Percentiles rank a stretch among this genome's conserved stretches.
Conservation (phyloP, 2,797 vertebrate species). For the Diplodus puntazzo region DNA sequence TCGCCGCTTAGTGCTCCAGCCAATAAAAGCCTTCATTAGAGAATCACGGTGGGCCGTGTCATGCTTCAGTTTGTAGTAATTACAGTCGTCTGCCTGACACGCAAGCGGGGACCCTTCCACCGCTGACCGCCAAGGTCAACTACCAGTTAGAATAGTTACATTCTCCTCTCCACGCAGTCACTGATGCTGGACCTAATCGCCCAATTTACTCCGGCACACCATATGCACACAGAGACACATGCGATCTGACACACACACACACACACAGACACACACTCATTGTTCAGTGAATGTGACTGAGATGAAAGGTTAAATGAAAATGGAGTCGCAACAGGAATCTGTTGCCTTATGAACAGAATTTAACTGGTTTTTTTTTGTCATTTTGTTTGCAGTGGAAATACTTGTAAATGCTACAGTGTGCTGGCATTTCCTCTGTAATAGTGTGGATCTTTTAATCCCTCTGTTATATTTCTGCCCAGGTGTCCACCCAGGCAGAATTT, state of each 20-base stretch:
- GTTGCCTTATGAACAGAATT: constrained; percentile 30
- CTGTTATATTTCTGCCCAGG: constrained; percentile 41
- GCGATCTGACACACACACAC: constrained; percentile 23
- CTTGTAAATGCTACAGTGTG: constrained; percentile 31
- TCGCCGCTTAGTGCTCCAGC: constrained; percentile 85
- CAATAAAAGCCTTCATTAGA: constrained; percentile 96
- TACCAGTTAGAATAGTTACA: constrained; percentile 93
- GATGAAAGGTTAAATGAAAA: constrained; percentile 93
- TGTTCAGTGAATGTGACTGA: constrained; percentile 90
- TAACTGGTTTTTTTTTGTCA: constrained; percentile 22
- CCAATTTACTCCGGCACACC: constrained; percentile 88
- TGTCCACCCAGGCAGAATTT: constrained; percentile 72
- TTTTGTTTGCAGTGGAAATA: constrained; percentile 16
- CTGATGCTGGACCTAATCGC: constrained; percentile 93
- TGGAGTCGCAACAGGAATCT: constrained; percentile 89
- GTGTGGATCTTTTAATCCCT: constrained; percentile 2
- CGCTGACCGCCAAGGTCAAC: constrained; percentile 95
- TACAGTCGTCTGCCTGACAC: constrained; percentile 88
- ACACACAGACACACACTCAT: constrained; percentile 19
- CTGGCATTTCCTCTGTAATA: constrained; percentile 35
- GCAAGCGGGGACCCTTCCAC: constrained; percentile 89
- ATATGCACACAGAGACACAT: constrained; percentile 78
- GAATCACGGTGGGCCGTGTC: constrained; percentile 91
- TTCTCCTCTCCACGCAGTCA: constrained; percentile 92
- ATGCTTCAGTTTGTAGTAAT: constrained; percentile 95